Evolutionary conservation across 1,140 invertebrate genomes (phyloP), one percentile per base, ranked within the genome.

Genomic region (Adelges cooleyi): DNA sequence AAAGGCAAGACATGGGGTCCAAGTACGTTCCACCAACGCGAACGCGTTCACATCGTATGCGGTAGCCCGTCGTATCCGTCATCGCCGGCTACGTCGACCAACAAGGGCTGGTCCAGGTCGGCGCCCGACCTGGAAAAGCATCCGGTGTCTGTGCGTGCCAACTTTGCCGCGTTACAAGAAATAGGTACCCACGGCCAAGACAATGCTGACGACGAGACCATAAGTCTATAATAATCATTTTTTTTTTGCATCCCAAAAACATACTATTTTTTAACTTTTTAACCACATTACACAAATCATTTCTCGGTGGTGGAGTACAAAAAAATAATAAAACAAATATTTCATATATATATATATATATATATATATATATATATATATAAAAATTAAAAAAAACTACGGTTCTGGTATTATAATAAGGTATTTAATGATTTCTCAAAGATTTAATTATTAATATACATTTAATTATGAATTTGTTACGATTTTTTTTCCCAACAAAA

Each of bases 1-100:
- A 96, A 97, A 79, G 92, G 92, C 74, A 95, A 95, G 80, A 97
- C 94, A 22, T 96, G 94, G 93, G 93, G 94, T 68, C 93, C 93
- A 68, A 94, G 90, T 70, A 92, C 91, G 50, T 82, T 87, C 36
- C 89, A 92, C 75, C 89, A 94, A 77, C 86, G 89, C 66, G 90
- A 94, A 74, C 82, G 90, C 67, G 85, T 87, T 71, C 83, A 91
- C 69, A 76, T 77, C 22, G 72, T 76, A 18, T 33, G 42, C 22
- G 56, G 56, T 71, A 80, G 79, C 76, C 65, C 53, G 68, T 77
- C 77, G 67, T 75, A 74, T 11, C 72, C 74, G 67, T 62, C 56
- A 33, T 74, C 75, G 62, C 72, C 74, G 27, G 22, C 25, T 13
- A 38, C 42, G 4, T 38, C 46, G 1, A 52, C 59, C 20, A 74